Conservation (phyloP, 2,113 vertebrate species). For the Toxostoma redivivum region DNA sequence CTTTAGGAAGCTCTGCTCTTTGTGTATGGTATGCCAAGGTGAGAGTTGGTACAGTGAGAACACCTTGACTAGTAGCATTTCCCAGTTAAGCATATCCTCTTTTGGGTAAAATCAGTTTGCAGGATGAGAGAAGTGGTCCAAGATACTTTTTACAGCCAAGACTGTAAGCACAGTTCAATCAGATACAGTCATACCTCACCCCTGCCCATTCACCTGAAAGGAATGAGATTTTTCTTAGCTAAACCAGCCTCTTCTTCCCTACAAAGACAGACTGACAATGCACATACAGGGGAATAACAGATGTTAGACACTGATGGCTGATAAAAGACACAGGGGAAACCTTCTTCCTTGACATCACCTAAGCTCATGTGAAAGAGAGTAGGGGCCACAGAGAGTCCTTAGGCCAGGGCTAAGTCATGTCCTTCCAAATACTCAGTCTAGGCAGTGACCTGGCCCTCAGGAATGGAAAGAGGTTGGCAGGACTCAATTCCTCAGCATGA, state of each 20-base stretch:
- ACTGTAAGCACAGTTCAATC: neutral
- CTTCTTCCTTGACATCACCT: neutral
- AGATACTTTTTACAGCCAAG: neutral
- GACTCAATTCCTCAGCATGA: neutral
- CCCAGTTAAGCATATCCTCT: neutral
- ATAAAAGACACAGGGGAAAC: neutral
- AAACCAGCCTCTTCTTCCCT: neutral
- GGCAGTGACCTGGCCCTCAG: neutral
- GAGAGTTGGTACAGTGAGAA: neutral
- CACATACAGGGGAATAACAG: neutral
- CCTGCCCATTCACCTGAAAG: neutral
- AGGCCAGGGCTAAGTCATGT: neutral
- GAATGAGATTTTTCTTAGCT: neutral
- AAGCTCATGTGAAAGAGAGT: neutral
- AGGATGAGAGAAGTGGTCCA: neutral
- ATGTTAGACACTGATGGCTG: neutral
- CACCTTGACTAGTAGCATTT: neutral
- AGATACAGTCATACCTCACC: neutral
- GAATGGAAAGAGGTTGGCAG: neutral
- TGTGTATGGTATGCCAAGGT: neutral
- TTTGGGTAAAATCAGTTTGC: neutral
- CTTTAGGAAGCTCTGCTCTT: neutral
- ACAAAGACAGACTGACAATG: neutral
- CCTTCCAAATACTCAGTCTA: neutral
- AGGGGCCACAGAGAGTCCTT: neutral